Percentiles rank a stretch among this genome's conserved stretches.
phyloP scores from a whole-genome alignment of 2,113 vertebrate species.

The Mesoclemmys tuberculata region DNA sequence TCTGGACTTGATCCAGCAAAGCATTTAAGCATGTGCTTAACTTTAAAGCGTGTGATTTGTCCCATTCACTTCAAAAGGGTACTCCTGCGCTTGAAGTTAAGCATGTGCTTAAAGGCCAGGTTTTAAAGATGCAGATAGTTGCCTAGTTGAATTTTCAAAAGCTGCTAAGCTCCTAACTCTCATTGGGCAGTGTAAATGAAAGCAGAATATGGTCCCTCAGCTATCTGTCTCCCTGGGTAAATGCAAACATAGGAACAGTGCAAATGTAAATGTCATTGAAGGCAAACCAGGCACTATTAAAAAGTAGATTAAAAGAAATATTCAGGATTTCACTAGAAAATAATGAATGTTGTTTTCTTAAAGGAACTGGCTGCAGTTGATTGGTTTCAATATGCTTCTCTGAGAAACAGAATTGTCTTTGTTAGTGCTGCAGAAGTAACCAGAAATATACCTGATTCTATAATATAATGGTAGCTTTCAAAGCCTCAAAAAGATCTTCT shows the following conservation, averaged over 20 bases:
- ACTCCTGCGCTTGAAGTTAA: not conserved
- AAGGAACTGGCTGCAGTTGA: not conserved
- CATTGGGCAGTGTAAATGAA: not conserved
- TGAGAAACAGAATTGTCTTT: not conserved
- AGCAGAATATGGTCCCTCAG: not conserved
- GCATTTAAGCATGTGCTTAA: not conserved
- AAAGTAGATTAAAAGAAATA: not conserved
- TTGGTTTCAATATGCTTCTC: not conserved
- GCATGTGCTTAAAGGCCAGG: not conserved
- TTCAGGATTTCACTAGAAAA: not conserved
- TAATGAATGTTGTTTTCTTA: not conserved
- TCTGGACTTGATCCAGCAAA: not conserved
- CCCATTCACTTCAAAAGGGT: not conserved
- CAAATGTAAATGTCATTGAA: not conserved
- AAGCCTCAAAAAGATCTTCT: not conserved
- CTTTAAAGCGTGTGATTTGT: not conserved
- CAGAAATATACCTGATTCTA: not conserved
- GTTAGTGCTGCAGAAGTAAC: not conserved
- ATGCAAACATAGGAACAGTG: not conserved
- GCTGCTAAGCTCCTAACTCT: not conserved
- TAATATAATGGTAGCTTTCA: not conserved
- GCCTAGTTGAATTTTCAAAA: slow-evolving; percentile 32
- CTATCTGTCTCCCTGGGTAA: not conserved
- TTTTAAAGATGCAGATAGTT: not conserved
- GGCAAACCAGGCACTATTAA: not conserved